Evolutionary conservation across 2,113 vertebrate genomes (phyloP), one percentile per base, ranked within the genome.

Genomic region (Protomyctophum bolini): DNA sequence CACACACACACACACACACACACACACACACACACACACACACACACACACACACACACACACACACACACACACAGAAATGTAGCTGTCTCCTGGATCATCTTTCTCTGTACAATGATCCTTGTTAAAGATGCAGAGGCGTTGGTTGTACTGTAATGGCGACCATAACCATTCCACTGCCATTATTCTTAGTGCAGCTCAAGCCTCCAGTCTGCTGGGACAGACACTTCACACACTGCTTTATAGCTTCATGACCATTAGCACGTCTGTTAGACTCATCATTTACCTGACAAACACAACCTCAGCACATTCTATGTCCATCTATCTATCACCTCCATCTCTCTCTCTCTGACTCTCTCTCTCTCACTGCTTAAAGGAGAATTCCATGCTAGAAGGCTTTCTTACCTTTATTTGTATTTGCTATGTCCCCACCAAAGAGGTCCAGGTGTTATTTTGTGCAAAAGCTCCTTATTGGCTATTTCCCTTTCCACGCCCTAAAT

Each of bases 211-310:
- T 81, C 81, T 83, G 68, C 80, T 81, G 76, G 68, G 79, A 81
- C 68, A 60, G 65, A 74, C 77, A 76, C 70, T 84, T 81, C 71
- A 83, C 51, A 56, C 76, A 71, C 72, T 76, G 74, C 59, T 88
- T 88, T 86, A 91, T 87, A 80, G 80, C 79, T 83, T 77, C 77
- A 87, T 81, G 79, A 78, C 73, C 70, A 89, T 87, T 84, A 86
- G 79, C 73, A 76, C 74, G 72, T 80, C 77, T 59, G 78, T 77
- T 77, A 81, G 81, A 61, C 70, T 80, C 74, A 75, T 73, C 76
- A 73, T 87, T 84, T 82, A 79, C 79, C 73, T 84, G 83, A 86
- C 79, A 79, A 85, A 82, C 1, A 68, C 75, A 47, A 63, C 80
- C 59, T 77, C 72, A 82, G 84, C 81, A 83, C 46, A 73, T 73